Conservation (phyloP, 2,888 invertebrate genomes). For the Drosophila cognata region DNA sequence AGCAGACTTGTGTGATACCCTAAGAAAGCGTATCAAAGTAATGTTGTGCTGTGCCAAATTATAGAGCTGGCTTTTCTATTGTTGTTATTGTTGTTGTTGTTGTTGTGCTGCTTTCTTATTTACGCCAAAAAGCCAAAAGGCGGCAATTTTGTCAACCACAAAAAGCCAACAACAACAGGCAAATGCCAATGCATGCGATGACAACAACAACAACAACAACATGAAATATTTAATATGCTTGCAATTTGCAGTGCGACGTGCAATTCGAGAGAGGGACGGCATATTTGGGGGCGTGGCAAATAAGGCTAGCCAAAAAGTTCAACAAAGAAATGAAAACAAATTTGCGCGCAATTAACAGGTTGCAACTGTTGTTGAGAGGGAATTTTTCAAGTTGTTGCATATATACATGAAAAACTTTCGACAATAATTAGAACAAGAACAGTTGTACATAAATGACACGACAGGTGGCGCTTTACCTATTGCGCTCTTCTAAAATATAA, state of each 20-base stretch:
- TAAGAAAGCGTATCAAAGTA: slow-evolving; percentile 10
- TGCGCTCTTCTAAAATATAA: slow-evolving; percentile 31
- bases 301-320: slow-evolving; percentile 42
- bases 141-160: slow-evolving; percentile 57
- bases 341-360: slow-evolving; percentile 47
- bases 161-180: slow-evolving; percentile 3
- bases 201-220: slow-evolving; percentile 6
- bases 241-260: slow-evolving; percentile 21
- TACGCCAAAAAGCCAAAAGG: slow-evolving; percentile 43
- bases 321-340: slow-evolving; percentile 42
- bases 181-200: slow-evolving; percentile 37
- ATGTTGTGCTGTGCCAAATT: slow-evolving; percentile 40
- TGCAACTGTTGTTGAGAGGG: slow-evolving; percentile 28
- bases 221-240: slow-evolving; percentile 30
- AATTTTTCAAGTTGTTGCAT: slow-evolving; percentile 33
- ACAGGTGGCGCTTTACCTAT: slow-evolving; percentile 54
- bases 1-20: slow-evolving; percentile 7
- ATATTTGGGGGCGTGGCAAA: slow-evolving; percentile 41
- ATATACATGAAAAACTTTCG: neutral
- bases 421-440: neutral
- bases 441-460: slow-evolving; percentile 15
- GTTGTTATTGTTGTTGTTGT: slow-evolving; percentile 16
- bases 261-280: neutral
- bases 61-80: slow-evolving; percentile 27
- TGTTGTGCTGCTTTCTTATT: slow-evolving; percentile 42